These are phyloP conservation scores for Fabriciana adippe DNA, from an alignment of 2,888 invertebrate species.

Conservation along the genomic window DNA sequence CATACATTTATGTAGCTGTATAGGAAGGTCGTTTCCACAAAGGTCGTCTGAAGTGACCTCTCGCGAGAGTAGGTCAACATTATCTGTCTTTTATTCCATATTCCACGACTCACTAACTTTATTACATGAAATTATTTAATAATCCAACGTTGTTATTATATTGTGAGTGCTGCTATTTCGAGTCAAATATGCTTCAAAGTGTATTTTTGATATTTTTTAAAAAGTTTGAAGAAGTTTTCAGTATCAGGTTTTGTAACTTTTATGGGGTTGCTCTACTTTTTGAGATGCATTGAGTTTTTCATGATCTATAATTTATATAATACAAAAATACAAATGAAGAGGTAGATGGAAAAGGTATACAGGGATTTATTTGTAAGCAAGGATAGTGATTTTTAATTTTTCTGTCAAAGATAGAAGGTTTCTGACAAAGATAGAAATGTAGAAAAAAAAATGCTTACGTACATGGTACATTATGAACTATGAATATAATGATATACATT, in stretches of 20 bases:
- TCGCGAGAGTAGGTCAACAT: slow-evolving; percentile 19
- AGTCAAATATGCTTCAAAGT: slow-evolving; percentile 5
- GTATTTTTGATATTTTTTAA: neutral
- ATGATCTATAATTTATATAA: no score
- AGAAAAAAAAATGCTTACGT: no score
- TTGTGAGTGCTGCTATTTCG: slow-evolving; percentile 11
- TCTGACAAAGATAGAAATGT: neutral
- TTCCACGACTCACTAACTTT: slow-evolving; percentile 15
- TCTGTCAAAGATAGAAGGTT: neutral
- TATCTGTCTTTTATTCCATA: slow-evolving; percentile 20
- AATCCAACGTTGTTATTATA: slow-evolving; percentile 4
- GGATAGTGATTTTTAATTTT: neutral
- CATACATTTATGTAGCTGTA: slow-evolving; percentile 12
- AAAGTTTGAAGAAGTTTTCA: neutral
- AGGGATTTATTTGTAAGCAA: neutral
- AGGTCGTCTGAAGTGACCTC: slow-evolving; percentile 22
- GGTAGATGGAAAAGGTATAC: no score
- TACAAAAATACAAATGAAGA: no score
- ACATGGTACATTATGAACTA: no score
- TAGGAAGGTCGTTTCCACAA: slow-evolving; percentile 11
- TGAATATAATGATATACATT: neutral
- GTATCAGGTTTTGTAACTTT: neutral
- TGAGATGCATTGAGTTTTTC: no score
- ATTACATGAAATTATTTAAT: slow-evolving; percentile 15
- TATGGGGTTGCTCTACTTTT: slow-evolving; percentile 1